phyloP scores from a whole-genome alignment of 2,888 invertebrate species.

The Sturmia bella region DNA sequence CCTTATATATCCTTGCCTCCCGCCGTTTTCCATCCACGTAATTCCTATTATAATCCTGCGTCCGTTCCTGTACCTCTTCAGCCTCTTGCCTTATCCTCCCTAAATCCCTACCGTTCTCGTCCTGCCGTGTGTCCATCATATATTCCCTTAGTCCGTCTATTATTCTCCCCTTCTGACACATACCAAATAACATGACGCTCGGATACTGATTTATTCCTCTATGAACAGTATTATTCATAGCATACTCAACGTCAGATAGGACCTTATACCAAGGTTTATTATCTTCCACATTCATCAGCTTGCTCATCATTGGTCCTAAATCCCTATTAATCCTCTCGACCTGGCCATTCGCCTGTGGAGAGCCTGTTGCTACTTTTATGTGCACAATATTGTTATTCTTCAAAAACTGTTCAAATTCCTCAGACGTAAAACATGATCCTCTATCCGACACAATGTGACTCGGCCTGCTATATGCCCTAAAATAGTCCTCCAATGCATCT shows the following conservation, averaged over 20 bases:
- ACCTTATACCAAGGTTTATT: constrained; percentile 41
- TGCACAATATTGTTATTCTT: constrained; percentile 33
- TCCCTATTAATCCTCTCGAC: constrained; percentile 54
- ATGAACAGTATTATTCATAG: constrained; percentile 58
- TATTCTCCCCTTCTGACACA: constrained; percentile 53
- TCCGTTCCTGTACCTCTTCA: constrained; percentile 41
- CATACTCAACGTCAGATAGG: constrained; percentile 47
- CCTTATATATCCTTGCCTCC: background rate
- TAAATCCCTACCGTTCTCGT: constrained; percentile 14
- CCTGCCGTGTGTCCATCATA: constrained; percentile 12
- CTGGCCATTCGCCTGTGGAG: constrained; percentile 55
- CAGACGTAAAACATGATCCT: constrained; percentile 30
- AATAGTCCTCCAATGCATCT: background rate
- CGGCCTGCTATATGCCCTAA: constrained; percentile 25
- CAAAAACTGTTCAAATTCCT: constrained; percentile 52
- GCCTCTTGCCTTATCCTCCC: constrained; percentile 31
- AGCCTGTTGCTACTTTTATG: constrained; percentile 54
- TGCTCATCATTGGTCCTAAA: constrained; percentile 61
- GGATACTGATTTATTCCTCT: constrained; percentile 53
- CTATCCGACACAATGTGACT: constrained; percentile 29
- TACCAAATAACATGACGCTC: constrained; percentile 57
- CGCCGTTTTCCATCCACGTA: constrained; percentile 32
- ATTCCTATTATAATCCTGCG: constrained; percentile 45
- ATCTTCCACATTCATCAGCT: constrained; percentile 35
- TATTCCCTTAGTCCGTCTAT: constrained; percentile 56